These are phyloP conservation scores for Drosophila azteca DNA, from an alignment of 1,140 invertebrate species.

Conservation along the genomic window DNA sequence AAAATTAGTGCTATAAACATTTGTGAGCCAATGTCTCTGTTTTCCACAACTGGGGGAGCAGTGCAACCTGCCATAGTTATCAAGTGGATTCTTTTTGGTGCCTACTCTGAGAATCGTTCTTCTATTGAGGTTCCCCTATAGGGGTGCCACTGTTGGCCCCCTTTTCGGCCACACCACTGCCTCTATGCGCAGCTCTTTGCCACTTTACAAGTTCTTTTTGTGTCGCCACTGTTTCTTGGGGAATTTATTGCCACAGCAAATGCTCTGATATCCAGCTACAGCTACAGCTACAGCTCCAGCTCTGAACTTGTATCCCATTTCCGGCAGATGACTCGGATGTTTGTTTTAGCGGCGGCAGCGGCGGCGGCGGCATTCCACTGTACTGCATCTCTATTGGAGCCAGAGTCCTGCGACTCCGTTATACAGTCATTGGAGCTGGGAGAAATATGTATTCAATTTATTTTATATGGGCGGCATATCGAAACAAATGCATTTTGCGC, in stretches of 20 bases:
- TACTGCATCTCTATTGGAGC: conserved; percentile 16
- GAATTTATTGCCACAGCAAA: conserved; percentile 46
- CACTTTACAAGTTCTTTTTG: conserved; percentile 43
- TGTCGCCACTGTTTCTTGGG: conserved; percentile 15
- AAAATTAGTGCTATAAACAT: conserved; percentile 79
- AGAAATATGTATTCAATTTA: conserved; percentile 45
- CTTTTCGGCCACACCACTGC: conserved; percentile 9
- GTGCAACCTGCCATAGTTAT: conserved; percentile 2
- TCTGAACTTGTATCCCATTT: conserved; percentile 54
- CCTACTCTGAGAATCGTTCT: too few relatives aligned
- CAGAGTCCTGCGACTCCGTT: not conserved
- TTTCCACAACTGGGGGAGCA: not conserved
- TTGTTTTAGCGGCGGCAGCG: conserved; percentile 46
- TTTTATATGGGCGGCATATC: conserved; percentile 39
- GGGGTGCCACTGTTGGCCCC: not conserved
- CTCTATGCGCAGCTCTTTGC: conserved; percentile 67
- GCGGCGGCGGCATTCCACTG: conserved; percentile 28
- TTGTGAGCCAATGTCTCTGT: conserved; percentile 47
- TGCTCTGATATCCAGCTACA: conserved; percentile 32
- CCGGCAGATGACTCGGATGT: conserved; percentile 67
- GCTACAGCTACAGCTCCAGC: not conserved
- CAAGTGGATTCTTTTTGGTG: not conserved
- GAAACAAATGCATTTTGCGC: conserved; percentile 53
- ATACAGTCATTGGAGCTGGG: conserved; percentile 9
- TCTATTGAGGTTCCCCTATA: too few relatives aligned